Percentiles rank a stretch among this genome's conserved stretches.
These are phyloP conservation scores for Lasioglossum malachurum DNA, from an alignment of 2,888 invertebrate species.

Conservation along the genomic window DNA sequence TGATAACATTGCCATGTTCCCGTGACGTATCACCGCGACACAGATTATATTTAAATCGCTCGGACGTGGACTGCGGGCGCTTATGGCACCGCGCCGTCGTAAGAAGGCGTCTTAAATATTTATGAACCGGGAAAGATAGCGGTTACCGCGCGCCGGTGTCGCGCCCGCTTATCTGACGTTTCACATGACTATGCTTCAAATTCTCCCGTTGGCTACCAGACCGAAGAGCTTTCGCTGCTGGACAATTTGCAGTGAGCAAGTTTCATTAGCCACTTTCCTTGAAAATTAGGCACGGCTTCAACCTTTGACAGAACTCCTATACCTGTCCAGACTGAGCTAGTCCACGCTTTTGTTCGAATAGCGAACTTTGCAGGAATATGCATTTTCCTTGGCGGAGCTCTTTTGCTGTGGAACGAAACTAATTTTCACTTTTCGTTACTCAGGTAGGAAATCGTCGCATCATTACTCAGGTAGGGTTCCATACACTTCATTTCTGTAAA, in stretches of 20 bases:
- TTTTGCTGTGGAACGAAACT: not conserved
- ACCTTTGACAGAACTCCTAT: not conserved
- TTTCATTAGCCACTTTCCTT: not conserved
- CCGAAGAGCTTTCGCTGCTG: constrained; percentile 39
- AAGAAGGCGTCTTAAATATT: constrained; percentile 74
- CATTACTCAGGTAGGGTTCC: not conserved
- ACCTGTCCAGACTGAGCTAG: not conserved
- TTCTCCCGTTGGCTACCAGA: constrained; percentile 22
- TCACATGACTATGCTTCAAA: constrained; percentile 45
- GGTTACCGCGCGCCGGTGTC: constrained; percentile 49
- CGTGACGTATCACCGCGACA: constrained; percentile 70
- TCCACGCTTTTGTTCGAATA: not conserved
- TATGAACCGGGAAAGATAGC: constrained; percentile 71
- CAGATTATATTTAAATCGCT: constrained; percentile 77
- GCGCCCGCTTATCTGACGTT: constrained; percentile 60
- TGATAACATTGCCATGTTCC: constrained; percentile 75
- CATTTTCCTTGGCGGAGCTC: too few species aligned
- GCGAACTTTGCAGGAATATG: not conserved
- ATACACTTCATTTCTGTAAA: too few species aligned
- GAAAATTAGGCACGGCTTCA: not conserved
- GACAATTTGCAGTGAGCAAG: constrained; percentile 20
- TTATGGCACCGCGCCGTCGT: constrained; percentile 56
- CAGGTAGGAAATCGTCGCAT: not conserved
- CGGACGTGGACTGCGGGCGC: constrained; percentile 56
- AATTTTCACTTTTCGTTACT: not conserved